Base-by-base conservation (phyloP, 2,113 vertebrate genomes). In the Mus musculus region DNA sequence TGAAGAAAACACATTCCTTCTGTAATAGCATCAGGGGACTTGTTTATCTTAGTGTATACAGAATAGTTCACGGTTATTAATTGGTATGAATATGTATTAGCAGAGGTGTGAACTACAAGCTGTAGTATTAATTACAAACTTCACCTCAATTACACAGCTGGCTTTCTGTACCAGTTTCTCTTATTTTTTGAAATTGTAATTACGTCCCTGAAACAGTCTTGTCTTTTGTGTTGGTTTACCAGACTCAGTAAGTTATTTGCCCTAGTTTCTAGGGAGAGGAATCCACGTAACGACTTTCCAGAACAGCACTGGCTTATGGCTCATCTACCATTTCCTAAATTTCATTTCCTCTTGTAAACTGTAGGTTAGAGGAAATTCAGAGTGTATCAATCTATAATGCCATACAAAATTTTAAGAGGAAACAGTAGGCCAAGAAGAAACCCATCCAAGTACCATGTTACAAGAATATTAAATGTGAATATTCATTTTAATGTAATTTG, bases 401-500 rank as follows among this genome's bases (percentile, higher is more conserved):
- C 49, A 89, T 19, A 63, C 19, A 69, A 36, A 19, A 89, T 85
- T 73, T 3, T 28, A 91, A 86, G 7, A 63, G 24, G 1, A 87
- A 61, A 33, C 7, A 65, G 33, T 88, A 7, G 3, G 49, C 61
- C 26, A 88, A 84, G 71, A 28, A 89, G 17, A 89, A 76, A 54
- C n/a, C 19, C 26, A 96, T 10, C 19, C 14, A 67, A 11, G 3
- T 76, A 28, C 33, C 61, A 28, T 30, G 82, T 75, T 63, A 10
- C 19, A 20, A 85, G 81, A 84, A 93, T 77, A 39, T 92, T 93
- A 84, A 82, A 86, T 63, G 5, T 56, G 6, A 92, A 61, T 75
- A 52, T 82, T 82, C 77, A 87, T 63, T 95, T 96, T 90, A 94
- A 52, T 76, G 92, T 7, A 84, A 89, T 87, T 81, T 92, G 17